Evolutionary conservation across 2,113 vertebrate species (phyloP), one percentile per base, ranked within the genome.

Genomic region (Procavia capensis): DNA sequence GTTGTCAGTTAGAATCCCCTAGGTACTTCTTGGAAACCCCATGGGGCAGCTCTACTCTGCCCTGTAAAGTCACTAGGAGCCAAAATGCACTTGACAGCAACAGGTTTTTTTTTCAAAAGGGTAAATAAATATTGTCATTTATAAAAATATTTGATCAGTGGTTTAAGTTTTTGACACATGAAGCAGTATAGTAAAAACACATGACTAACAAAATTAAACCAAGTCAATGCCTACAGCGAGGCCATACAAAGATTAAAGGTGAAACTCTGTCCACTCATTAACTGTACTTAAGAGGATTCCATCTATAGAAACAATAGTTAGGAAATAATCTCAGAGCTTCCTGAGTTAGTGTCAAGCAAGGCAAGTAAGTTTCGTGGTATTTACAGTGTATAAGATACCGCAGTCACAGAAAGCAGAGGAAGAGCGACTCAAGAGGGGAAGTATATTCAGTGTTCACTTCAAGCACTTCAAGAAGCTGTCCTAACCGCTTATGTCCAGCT

Each of bases 81-180:
- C n/a, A n/a, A n/a, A n/a, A n/a, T n/a, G n/a, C n/a, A n/a, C n/a
- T n/a, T n/a, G n/a, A n/a, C n/a, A n/a, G n/a, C n/a, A n/a, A n/a
- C n/a, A n/a, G n/a, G n/a, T n/a, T n/a, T n/a, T n/a, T n/a, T n/a
- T n/a, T n/a, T n/a, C n/a, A n/a, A n/a, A n/a, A n/a, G n/a, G n/a
- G n/a, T n/a, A n/a, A n/a, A n/a, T n/a, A n/a, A n/a, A n/a, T n/a
- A n/a, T 41, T 79, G 43, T 68, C 50, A 66, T 8, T 47, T 47
- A 41, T 63, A 29, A 74, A 93, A 91, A 84, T 43, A 91, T 59
- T 84, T 84, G 20, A 93, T 36, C 43, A 39, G 76, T 70, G 31
- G 5, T 57, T 61, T 87, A 74, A 78, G n/a, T 41, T 64, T 87
- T 82, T 86, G 63, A 78, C 72, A 50, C 57, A 54, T 13, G 36